phyloP scores from a whole-genome alignment of 1,140 invertebrate genomes.

The Lepidurus couesii region DNA sequence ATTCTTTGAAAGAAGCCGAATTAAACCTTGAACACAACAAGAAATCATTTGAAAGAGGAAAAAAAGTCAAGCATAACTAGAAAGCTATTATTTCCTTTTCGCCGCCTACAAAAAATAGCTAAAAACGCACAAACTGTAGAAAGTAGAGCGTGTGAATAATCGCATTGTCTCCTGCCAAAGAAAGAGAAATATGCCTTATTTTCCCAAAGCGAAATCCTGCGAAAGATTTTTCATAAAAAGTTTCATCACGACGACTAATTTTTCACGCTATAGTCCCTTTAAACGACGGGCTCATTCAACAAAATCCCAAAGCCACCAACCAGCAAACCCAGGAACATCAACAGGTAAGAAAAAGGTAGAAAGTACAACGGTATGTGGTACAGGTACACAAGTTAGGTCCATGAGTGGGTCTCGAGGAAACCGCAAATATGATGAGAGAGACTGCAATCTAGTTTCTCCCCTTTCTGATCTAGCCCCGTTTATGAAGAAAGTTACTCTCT shows the following conservation, averaged over 20 bases:
- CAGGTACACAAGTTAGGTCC: too few species aligned
- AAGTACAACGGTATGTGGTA: too few species aligned
- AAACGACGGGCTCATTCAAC: background rate
- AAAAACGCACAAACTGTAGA: slow-evolving; percentile 2
- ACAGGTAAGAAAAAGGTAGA: background rate
- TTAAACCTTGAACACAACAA: background rate
- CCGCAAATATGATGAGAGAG: too few species aligned
- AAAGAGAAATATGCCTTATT: background rate
- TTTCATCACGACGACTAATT: slow-evolving; percentile 4
- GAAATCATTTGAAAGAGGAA: background rate
- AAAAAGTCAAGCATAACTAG: background rate
- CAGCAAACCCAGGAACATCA: background rate
- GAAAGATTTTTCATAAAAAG: background rate
- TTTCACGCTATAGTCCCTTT: background rate
- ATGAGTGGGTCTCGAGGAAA: too few species aligned
- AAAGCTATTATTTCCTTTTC: background rate
- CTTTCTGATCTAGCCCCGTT: background rate
- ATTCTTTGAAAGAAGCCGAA: background rate
- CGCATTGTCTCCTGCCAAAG: background rate
- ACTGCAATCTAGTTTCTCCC: too few species aligned
- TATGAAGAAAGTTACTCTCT: background rate
- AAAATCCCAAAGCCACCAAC: background rate
- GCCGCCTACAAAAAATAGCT: too few species aligned
- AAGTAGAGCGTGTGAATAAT: slow-evolving; percentile 22
- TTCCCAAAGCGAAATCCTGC: background rate